Conservation (phyloP, 2,888 invertebrate genomes). For the Eulithis prunata region DNA sequence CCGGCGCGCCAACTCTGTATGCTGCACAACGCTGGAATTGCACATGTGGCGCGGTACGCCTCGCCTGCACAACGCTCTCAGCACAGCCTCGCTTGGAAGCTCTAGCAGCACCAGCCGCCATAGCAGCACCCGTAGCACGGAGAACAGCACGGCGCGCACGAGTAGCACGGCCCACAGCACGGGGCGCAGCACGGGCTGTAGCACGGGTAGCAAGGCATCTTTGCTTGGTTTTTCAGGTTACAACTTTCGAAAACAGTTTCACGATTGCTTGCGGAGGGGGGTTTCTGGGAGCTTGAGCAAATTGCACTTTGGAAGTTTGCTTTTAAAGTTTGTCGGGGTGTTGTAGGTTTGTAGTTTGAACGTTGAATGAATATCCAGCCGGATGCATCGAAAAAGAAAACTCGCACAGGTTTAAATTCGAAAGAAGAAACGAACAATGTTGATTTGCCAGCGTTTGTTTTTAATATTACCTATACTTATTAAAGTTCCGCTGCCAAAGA, state of each 20-base stretch:
- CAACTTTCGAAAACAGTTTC: conserved; percentile 11
- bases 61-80: conserved; percentile 27
- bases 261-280: conserved; percentile 34
- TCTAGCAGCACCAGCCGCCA: conserved; percentile 34
- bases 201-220: conserved; percentile 62
- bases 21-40: conserved; percentile 26
- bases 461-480: neutral
- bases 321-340: conserved; percentile 47
- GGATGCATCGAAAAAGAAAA: conserved; percentile 43
- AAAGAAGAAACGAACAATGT: conserved; percentile 8
- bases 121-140: conserved; percentile 57
- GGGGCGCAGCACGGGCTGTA: conserved; percentile 50
- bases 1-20: conserved; percentile 34
- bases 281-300: conserved; percentile 29
- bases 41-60: conserved; percentile 16
- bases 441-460: conserved; percentile 1
- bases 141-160: conserved; percentile 57
- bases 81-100: conserved; percentile 25
- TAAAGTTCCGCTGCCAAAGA: conserved; percentile 14
- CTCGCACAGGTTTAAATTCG: conserved; percentile 38
- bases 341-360: conserved; percentile 59
- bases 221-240: conserved; percentile 23
- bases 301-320: conserved; percentile 37
- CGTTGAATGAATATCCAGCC: conserved; percentile 43
- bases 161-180: conserved; percentile 56